Conservation (phyloP, 1,140 invertebrate species). For the Chionoecetes opilio region DNA sequence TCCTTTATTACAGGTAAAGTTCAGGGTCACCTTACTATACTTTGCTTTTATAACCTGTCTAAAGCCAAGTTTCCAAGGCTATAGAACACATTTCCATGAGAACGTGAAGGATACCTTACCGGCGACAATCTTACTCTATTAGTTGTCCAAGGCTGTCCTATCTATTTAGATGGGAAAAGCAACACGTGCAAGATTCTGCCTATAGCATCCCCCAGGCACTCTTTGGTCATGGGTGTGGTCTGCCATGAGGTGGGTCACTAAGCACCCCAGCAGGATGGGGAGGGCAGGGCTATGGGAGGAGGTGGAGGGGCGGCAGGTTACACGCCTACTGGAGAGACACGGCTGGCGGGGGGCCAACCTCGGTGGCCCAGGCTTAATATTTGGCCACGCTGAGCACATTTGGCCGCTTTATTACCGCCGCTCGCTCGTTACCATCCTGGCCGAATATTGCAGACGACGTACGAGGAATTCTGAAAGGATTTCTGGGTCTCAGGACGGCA, state of each 20-base stretch:
- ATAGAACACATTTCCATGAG: background rate
- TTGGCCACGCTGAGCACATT: slow-evolving; percentile 79
- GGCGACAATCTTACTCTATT: background rate
- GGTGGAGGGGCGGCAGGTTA: slow-evolving; percentile 35
- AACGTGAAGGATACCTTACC: background rate
- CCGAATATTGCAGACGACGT: slow-evolving; percentile 77
- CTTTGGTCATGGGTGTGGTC: background rate
- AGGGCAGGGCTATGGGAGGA: background rate
- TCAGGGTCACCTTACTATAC: slow-evolving; percentile 1
- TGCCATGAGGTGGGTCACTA: background rate
- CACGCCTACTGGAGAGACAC: slow-evolving; percentile 52
- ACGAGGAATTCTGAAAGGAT: slow-evolving; percentile 79
- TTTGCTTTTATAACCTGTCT: slow-evolving; percentile 4
- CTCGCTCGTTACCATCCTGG: slow-evolving; percentile 73
- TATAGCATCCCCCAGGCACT: background rate
- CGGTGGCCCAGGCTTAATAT: slow-evolving; percentile 77
- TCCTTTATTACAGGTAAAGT: slow-evolving; percentile 30
- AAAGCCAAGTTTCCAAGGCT: background rate
- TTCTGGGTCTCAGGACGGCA: slow-evolving; percentile 69
- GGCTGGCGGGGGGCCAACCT: slow-evolving; percentile 73
- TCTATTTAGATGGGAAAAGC: background rate
- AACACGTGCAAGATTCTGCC: slow-evolving; percentile 15
- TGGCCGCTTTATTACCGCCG: slow-evolving; percentile 75
- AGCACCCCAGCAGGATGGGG: background rate
- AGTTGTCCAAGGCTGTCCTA: background rate